A percentile compares a stretch with the other conserved stretches of the same genome.
These are phyloP conservation scores for Kryphioiulus occultus DNA, from an alignment of 2,888 invertebrate genomes.

Conservation along the genomic window DNA sequence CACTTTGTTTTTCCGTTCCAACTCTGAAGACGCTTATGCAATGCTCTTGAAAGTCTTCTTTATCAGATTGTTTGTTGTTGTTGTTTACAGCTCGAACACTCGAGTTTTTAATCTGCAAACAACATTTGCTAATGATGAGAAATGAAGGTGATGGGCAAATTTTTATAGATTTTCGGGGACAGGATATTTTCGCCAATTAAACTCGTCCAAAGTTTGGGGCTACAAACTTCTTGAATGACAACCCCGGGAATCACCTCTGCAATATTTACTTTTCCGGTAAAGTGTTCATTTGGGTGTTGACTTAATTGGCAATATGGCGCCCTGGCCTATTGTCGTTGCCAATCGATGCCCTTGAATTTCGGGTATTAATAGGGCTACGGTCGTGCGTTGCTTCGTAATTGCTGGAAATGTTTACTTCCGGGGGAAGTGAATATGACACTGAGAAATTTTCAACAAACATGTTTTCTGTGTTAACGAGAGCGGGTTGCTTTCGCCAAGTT, in stretches of 20 bases:
- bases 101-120: neutral
- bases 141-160: neutral
- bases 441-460: neutral
- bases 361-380: neutral
- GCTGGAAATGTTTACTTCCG: neutral
- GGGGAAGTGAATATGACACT: neutral
- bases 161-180: neutral
- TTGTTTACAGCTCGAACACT: neutral
- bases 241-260: neutral
- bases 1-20: neutral
- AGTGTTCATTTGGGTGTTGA: neutral
- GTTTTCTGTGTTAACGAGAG: neutral
- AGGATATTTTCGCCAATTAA: neutral
- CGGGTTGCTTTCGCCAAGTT: no score
- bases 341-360: neutral
- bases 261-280: neutral
- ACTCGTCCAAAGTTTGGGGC: neutral
- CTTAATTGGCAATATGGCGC: neutral
- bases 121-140: neutral
- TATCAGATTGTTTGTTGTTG: neutral
- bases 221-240: neutral
- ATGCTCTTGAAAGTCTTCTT: neutral
- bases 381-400: neutral
- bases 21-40: neutral
- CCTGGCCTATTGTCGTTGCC: neutral